Percentiles rank a stretch among this genome's conserved stretches.
Evolutionary conservation across 2,113 vertebrate species (phyloP).

Genomic region (Mus musculus): DNA sequence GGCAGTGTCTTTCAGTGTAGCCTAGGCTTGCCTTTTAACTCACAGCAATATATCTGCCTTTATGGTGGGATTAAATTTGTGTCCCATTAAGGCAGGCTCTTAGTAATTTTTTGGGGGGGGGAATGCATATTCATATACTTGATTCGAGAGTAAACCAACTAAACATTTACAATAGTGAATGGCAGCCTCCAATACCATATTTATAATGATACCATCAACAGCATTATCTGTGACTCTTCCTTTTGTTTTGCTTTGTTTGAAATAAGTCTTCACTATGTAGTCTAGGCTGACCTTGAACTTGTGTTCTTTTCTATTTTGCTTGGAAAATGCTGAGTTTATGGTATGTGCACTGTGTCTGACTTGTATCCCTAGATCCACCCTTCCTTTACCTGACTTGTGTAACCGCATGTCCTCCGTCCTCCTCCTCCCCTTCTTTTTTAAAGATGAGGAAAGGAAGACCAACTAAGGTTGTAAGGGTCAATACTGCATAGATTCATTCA

Average conservation of each 20-base stretch:
- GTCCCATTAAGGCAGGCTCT: too few relatives aligned
- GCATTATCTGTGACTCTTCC: slow-evolving; percentile 29
- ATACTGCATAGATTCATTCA: background rate
- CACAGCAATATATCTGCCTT: background rate
- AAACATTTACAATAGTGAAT: slow-evolving; percentile 7
- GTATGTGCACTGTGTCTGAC: background rate
- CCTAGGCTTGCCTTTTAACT: background rate
- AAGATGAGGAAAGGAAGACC: background rate
- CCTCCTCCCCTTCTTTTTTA: background rate
- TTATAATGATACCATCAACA: background rate
- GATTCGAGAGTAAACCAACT: slow-evolving; percentile 16
- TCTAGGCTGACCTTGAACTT: background rate
- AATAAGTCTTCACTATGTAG: background rate
- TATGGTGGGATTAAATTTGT: background rate
- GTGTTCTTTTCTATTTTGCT: background rate
- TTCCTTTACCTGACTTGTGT: background rate
- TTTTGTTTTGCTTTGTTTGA: slow-evolving; percentile 25
- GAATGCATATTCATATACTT: background rate
- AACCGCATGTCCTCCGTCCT: too few relatives aligned
- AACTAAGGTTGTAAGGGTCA: background rate
- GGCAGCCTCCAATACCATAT: background rate
- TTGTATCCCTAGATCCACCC: too few relatives aligned
- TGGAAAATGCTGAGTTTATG: background rate
- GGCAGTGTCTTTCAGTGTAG: background rate
- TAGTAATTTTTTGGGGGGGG: background rate